A percentile compares a stretch with the other conserved stretches of the same genome.
Evolutionary conservation across 2,797 vertebrate species (phyloP).

Genomic region (Poeciliopsis presidionis): DNA sequence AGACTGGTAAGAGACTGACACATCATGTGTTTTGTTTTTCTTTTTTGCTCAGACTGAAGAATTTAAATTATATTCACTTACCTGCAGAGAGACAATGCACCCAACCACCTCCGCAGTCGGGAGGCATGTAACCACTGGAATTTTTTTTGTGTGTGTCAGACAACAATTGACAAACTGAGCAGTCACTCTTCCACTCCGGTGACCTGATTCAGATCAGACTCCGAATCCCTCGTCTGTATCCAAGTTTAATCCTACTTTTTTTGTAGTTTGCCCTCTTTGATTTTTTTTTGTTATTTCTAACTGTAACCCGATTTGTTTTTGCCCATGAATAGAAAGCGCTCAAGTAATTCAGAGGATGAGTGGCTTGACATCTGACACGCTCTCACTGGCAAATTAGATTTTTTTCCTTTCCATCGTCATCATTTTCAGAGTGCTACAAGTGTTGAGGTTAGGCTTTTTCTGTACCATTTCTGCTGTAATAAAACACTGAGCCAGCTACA

Average conservation of each 20-base stretch:
- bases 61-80: conserved; percentile 13
- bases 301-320: conserved; percentile 31
- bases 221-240: conserved; percentile 2
- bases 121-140: conserved; percentile 40
- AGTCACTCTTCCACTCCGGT: conserved; percentile 50
- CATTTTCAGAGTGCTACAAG: conserved; percentile 26
- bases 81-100: conserved; percentile 8
- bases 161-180: conserved; percentile 22
- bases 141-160: conserved; percentile 34
- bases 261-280: conserved; percentile 3
- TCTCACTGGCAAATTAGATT: conserved; percentile 35
- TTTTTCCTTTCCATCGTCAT: conserved; percentile 40
- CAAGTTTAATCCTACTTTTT: conserved; percentile 9
- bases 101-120: conserved; percentile 24
- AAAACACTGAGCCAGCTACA: conserved; percentile 16
- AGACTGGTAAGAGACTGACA: conserved; percentile 9
- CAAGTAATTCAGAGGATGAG: conserved; percentile 42
- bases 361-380: conserved; percentile 45
- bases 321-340: conserved; percentile 35
- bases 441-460: conserved; percentile 32
- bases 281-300: background rate
- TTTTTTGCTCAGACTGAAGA: conserved; percentile 2
- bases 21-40: background rate
- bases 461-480: conserved; percentile 29
- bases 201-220: conserved; percentile 41